A percentile compares a stretch with the other conserved stretches of the same genome.
Conservation (phyloP, 2,797 vertebrate species). For the Eupleurogrammus muticus region DNA sequence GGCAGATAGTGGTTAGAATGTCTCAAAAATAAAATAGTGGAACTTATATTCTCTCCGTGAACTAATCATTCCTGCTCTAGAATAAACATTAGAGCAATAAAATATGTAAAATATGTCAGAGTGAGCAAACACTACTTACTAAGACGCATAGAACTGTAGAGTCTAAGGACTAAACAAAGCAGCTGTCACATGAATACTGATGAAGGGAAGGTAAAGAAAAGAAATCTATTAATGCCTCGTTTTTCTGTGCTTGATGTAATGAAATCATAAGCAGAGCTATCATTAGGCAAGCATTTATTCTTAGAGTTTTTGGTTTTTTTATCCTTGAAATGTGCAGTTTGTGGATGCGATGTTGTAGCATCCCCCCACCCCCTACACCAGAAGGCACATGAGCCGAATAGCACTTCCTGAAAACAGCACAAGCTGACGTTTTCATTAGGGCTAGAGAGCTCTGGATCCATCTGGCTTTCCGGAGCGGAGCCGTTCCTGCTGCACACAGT, state of each 20-base stretch:
- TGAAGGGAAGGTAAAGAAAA: too few species aligned
- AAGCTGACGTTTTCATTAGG: conserved; percentile 60
- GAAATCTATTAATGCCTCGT: too few species aligned
- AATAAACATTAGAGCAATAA: neutral
- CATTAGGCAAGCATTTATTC: conserved; percentile 15
- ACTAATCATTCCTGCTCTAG: too few species aligned
- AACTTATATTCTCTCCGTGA: too few species aligned
- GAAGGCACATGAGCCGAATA: conserved; percentile 48
- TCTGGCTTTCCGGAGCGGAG: conserved; percentile 55
- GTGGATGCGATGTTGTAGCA: conserved; percentile 36
- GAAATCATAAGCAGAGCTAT: too few species aligned
- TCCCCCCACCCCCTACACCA: conserved; percentile 44
- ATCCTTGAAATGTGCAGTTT: conserved; percentile 28
- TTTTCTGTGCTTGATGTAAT: neutral
- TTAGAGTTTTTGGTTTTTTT: conserved; percentile 5
- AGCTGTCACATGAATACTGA: too few species aligned
- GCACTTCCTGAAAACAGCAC: conserved; percentile 59
- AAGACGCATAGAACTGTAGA: neutral
- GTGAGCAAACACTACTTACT: too few species aligned
- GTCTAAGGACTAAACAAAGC: too few species aligned
- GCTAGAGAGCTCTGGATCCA: conserved; percentile 53
- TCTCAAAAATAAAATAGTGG: too few species aligned
- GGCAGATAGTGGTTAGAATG: too few species aligned
- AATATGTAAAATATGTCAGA: neutral
- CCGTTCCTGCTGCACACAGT: conserved; percentile 25